Conservation (phyloP, 2,888 invertebrate species). For the Archips crataeganus region DNA sequence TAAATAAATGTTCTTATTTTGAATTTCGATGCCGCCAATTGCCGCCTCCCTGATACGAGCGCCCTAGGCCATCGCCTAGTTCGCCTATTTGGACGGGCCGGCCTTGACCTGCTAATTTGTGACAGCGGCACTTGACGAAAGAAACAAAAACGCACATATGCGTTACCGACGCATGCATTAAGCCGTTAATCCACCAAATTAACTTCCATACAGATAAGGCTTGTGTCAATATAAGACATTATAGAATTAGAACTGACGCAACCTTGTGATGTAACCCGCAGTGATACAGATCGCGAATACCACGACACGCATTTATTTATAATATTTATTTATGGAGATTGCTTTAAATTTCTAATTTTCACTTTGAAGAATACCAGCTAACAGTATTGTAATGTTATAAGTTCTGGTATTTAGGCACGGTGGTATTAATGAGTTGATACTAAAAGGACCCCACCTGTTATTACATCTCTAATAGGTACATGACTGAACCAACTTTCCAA, state of each 20-base stretch:
- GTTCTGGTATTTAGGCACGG: conserved; percentile 20
- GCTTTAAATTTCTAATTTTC: conserved; percentile 39
- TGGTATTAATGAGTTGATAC: conserved; percentile 6
- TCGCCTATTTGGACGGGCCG: too few species aligned
- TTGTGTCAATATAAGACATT: conserved; percentile 24
- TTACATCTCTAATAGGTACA: not conserved
- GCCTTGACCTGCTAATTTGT: not conserved
- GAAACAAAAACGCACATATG: not conserved
- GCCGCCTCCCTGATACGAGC: too few species aligned
- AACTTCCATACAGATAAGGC: conserved; percentile 26
- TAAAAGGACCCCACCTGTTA: conserved; percentile 8
- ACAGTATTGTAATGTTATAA: conserved; percentile 25
- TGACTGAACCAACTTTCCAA: conserved; percentile 7
- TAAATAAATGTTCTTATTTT: too few species aligned
- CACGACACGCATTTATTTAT: conserved; percentile 29
- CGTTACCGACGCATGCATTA: not conserved
- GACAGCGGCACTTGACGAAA: not conserved
- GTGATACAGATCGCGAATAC: conserved; percentile 30
- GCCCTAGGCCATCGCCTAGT: too few species aligned
- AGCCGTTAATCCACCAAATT: conserved; percentile 22
- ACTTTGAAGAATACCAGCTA: conserved; percentile 15
- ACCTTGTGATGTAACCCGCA: conserved; percentile 18
- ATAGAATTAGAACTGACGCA: conserved; percentile 17
- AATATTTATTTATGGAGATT: conserved; percentile 22
- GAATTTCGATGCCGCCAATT: too few species aligned